Evolutionary conservation across 2,113 vertebrate genomes (phyloP), one percentile per base, ranked within the genome.

Genomic region (Mustela nigripes): DNA sequence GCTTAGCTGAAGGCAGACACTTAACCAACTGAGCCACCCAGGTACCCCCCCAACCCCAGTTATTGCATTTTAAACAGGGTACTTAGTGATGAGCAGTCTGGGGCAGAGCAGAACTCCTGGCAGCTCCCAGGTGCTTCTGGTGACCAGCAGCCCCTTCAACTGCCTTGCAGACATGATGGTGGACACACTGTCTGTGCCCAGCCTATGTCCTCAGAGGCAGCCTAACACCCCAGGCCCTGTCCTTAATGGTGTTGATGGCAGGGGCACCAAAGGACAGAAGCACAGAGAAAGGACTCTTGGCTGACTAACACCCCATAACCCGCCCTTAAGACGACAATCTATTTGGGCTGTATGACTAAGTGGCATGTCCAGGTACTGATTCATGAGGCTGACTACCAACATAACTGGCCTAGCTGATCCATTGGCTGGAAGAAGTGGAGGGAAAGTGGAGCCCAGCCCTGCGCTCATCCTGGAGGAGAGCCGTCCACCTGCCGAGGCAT

Each of bases 341-440:
- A 60, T 97, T 97, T 95, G 95, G 53, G 94, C 88, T 58, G 12
- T n/a, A 85, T 98, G 97, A 97, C 94, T 97, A 92, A 45, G n/a
- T 8, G 88, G 84, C 78, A 7, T 98, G 98, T 98, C 93, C 96
- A 97, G 94, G 48, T 62, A 84, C 86, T 95, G 93, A 96, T 89
- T 97, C 91, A 81, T 14, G 50, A 96, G 89, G 91, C 86, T 91
- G 69, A 86, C 79, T 93, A 81, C 28, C 31, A 18, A 88, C 63
- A 81, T 97, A 79, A 88, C 92, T 86, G 89, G 71, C 63, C 28
- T 11, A 1, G 42, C 83, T 60, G 28, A 94, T 82, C 84, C 84
- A 56, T 5, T 88, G 91, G 63, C 95, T 63, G 28, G 74, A 94
- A 73, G 58, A 92, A 26, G 14, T n/a, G 11, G 48, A 89, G 22